phyloP scores from a whole-genome alignment of 1,140 invertebrate genomes.

The Mercenaria mercenaria region DNA sequence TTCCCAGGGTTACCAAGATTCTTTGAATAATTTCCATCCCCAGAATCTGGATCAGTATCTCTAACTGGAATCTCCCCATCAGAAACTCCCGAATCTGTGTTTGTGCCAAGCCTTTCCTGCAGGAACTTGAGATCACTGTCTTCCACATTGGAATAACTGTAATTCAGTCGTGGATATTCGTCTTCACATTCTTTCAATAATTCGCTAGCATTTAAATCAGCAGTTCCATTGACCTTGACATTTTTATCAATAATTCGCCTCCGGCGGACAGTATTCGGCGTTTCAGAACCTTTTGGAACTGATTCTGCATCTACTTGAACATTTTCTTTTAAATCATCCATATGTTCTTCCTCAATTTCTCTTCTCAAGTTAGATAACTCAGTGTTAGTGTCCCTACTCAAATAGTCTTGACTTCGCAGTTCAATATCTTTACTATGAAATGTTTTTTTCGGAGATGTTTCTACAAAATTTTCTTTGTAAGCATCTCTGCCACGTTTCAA shows the following conservation, averaged over 20 bases:
- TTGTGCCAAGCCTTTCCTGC: conserved; percentile 1
- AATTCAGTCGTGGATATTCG: conserved; percentile 57
- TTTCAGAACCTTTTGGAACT: not conserved
- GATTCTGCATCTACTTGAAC: not conserved
- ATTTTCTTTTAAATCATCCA: not conserved
- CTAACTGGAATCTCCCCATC: conserved; percentile 8
- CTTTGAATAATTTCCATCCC: conserved; percentile 45
- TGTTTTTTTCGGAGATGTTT: not conserved
- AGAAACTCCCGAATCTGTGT: not conserved
- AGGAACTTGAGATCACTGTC: conserved; percentile 62
- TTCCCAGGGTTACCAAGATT: conserved; percentile 71
- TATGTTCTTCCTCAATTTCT: conserved; percentile 31
- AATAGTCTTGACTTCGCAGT: not conserved
- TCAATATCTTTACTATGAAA: conserved; percentile 38
- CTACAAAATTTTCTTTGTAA: conserved; percentile 31
- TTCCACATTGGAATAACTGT: conserved; percentile 64
- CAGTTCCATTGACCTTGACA: conserved; percentile 56
- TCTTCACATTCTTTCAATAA: conserved; percentile 66
- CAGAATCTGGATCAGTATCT: conserved; percentile 9
- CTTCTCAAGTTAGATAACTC: conserved; percentile 27
- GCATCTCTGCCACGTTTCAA: not conserved
- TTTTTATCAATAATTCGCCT: conserved; percentile 73
- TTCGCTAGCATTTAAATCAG: conserved; percentile 63
- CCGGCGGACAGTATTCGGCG: conserved; percentile 60
- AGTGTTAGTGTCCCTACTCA: not conserved